Evolutionary conservation across 2,113 vertebrate species (phyloP).

Genomic region (Mesitornis unicolor): DNA sequence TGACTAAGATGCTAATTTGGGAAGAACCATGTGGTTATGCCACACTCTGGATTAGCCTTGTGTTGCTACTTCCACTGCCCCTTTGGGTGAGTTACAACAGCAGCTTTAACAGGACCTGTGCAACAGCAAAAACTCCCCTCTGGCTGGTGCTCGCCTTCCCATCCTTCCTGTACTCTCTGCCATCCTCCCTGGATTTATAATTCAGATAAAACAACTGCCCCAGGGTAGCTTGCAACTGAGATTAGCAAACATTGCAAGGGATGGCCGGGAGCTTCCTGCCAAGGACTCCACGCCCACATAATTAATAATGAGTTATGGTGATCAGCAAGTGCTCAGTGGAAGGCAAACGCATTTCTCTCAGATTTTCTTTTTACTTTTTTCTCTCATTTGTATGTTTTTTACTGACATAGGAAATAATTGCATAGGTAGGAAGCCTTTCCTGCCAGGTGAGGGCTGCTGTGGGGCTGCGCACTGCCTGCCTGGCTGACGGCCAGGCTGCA

Average conservation of each 20-base stretch:
- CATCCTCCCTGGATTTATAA: background rate
- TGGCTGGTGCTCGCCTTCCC: background rate
- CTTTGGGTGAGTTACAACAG: background rate
- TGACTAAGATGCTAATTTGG: background rate
- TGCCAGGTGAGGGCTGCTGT: background rate
- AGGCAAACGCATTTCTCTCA: background rate
- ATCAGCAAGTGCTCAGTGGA: background rate
- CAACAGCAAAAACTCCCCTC: background rate
- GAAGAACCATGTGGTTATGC: background rate
- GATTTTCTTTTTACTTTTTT: background rate
- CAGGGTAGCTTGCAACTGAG: background rate
- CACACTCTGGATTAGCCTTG: background rate
- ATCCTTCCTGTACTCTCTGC: background rate
- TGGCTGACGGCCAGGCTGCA: accelerated
- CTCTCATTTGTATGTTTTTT: background rate
- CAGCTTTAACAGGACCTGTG: background rate
- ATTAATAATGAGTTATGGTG: background rate
- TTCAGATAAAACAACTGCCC: background rate
- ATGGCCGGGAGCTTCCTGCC: conserved; percentile 1
- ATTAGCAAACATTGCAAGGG: background rate
- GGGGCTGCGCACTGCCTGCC: background rate
- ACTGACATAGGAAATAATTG: background rate
- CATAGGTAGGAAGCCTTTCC: background rate
- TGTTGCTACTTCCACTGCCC: background rate
- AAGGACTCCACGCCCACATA: background rate